These are phyloP conservation scores for Perca flavescens DNA, from an alignment of 2,113 vertebrate species.

Conservation along the genomic window DNA sequence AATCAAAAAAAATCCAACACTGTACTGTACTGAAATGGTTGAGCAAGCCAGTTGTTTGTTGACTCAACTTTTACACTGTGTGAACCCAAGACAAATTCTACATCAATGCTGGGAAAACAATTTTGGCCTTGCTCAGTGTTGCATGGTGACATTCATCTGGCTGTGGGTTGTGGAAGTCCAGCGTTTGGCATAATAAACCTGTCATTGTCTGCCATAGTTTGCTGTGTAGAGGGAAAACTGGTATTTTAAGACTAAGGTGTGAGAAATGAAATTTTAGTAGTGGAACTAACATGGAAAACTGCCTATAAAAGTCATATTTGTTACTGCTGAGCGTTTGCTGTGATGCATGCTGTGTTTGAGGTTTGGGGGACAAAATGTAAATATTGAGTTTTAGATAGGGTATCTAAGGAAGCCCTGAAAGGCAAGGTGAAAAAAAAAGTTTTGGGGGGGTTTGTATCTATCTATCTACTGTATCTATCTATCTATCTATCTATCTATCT, in stretches of 20 bases:
- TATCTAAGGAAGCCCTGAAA: no score
- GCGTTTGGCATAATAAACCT: constrained; percentile 20
- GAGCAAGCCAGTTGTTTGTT: constrained; percentile 52
- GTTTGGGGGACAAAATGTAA: not conserved
- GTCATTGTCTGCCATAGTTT: constrained; percentile 40
- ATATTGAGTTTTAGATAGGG: constrained; percentile 20
- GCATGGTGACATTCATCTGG: constrained; percentile 41
- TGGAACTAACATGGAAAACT: constrained; percentile 38
- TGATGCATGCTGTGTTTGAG: not conserved
- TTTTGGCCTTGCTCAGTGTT: constrained; percentile 31
- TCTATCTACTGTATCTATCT: no score
- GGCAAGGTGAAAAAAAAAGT: no score
- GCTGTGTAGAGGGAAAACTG: constrained; percentile 21
- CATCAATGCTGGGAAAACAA: constrained; percentile 54
- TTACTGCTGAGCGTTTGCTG: not conserved
- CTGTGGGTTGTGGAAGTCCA: constrained; percentile 20
- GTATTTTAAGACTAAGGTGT: constrained; percentile 51
- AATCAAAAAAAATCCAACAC: not conserved
- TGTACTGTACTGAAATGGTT: constrained; percentile 1
- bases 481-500: no score
- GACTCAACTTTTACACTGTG: constrained; percentile 55
- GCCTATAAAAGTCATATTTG: constrained; percentile 28
- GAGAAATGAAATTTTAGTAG: constrained; percentile 33
- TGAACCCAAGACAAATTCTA: constrained; percentile 47
- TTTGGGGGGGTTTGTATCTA: no score